Conservation (phyloP, 2,888 invertebrate species). For the Phragmatobia fuliginosa region DNA sequence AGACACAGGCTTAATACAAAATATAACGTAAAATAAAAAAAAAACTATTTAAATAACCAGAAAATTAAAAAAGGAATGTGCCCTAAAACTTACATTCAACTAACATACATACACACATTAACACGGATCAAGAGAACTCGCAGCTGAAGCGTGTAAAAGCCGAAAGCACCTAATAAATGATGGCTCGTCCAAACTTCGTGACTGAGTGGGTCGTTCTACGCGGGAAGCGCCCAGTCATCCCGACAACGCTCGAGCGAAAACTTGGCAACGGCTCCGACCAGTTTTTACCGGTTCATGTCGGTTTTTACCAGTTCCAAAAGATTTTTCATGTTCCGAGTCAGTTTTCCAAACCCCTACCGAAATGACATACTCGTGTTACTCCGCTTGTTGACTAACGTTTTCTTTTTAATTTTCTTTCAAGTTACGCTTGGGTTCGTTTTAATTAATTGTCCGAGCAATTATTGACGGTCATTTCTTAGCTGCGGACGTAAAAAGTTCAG, state of each 20-base stretch:
- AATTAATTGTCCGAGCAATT: conserved; percentile 34
- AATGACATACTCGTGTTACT: conserved; percentile 49
- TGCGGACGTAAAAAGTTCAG: background rate
- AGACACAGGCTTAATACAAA: too few species aligned
- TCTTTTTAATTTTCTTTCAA: conserved; percentile 29
- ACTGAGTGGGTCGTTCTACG: conserved; percentile 52
- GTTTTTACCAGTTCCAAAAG: conserved; percentile 45
- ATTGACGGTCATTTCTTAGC: conserved; percentile 13
- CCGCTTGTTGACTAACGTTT: conserved; percentile 29
- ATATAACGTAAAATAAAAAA: too few species aligned
- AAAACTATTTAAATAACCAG: background rate
- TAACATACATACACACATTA: background rate
- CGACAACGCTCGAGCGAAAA: conserved; percentile 56
- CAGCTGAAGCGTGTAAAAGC: conserved; percentile 13
- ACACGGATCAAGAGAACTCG: background rate
- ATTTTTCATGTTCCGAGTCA: conserved; percentile 40
- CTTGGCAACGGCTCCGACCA: conserved; percentile 65
- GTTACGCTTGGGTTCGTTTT: conserved; percentile 17
- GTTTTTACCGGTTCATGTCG: conserved; percentile 57
- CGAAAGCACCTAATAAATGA: conserved; percentile 42
- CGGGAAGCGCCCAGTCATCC: conserved; percentile 64
- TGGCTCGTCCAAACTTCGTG: conserved; percentile 59
- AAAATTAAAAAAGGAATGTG: background rate
- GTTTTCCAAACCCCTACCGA: conserved; percentile 41
- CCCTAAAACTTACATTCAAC: background rate